These are phyloP conservation scores for Athalia circularis DNA, from an alignment of 2,888 invertebrate genomes.

Conservation along the genomic window DNA sequence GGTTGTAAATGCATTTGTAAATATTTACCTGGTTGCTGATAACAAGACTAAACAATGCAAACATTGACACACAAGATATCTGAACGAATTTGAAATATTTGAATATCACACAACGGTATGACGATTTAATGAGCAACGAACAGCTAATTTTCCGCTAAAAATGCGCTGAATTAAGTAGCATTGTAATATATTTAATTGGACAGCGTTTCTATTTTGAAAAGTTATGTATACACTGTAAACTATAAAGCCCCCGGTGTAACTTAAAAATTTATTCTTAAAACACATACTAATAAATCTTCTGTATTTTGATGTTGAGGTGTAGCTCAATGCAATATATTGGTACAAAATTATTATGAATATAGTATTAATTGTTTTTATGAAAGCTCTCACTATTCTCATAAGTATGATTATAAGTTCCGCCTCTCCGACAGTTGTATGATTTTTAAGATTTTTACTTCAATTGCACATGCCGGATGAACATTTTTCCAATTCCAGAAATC, in stretches of 20 bases:
- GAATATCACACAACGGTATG: conserved; percentile 9
- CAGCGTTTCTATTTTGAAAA: conserved; percentile 14
- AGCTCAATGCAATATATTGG: conserved; percentile 44
- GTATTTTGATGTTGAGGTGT: conserved; percentile 38
- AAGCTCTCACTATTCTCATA: conserved; percentile 26
- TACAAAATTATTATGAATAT: conserved; percentile 40
- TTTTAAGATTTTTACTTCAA: too few relatives aligned
- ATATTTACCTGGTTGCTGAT: conserved; percentile 21
- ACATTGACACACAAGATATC: neutral
- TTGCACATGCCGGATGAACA: too few relatives aligned
- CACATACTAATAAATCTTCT: conserved; percentile 13
- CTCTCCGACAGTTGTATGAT: too few relatives aligned
- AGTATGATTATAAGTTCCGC: neutral
- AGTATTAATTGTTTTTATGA: conserved; percentile 40
- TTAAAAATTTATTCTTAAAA: conserved; percentile 30
- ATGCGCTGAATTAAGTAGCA: neutral
- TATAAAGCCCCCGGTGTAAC: conserved; percentile 12
- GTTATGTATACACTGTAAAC: conserved; percentile 25
- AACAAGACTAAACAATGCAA: neutral
- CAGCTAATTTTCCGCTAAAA: conserved; percentile 11
- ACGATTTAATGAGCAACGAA: conserved; percentile 32
- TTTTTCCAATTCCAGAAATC: too few relatives aligned
- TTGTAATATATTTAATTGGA: conserved; percentile 33
- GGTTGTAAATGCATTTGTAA: conserved; percentile 35
- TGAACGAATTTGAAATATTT: conserved; percentile 7